phyloP scores from a whole-genome alignment of 2,113 vertebrate genomes.

The Holacanthus passer region DNA sequence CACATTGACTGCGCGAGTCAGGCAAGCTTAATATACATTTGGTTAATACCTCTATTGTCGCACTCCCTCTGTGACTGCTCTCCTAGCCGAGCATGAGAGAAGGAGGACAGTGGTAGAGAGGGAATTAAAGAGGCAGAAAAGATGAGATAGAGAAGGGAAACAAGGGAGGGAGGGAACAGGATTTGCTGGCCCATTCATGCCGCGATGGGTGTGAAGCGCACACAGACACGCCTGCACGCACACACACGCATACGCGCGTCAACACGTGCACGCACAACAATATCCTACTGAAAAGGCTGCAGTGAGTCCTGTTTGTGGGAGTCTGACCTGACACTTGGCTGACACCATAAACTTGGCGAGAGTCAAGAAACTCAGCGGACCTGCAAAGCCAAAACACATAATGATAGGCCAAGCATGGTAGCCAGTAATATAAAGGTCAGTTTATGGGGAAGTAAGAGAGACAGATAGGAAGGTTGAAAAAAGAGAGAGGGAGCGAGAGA shows the following conservation, averaged over 20 bases:
- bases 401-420: conserved; percentile 27
- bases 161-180: conserved; percentile 39
- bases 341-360: conserved; percentile 41
- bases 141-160: conserved; percentile 63
- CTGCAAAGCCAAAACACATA: conserved; percentile 38
- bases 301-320: conserved; percentile 18
- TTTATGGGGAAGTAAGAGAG: conserved; percentile 32
- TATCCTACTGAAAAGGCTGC: conserved; percentile 20
- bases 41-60: conserved; percentile 78
- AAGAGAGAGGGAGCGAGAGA: conserved; percentile 14
- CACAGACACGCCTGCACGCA: background rate
- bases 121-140: conserved; percentile 66
- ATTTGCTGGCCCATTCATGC: conserved; percentile 62
- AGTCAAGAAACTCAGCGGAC: conserved; percentile 30
- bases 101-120: conserved; percentile 45
- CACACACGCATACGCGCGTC: background rate
- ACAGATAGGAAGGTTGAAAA: conserved; percentile 12
- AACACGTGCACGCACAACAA: background rate
- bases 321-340: conserved; percentile 38
- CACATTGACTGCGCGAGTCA: conserved; percentile 66
- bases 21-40: conserved; percentile 66
- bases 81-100: conserved; percentile 42
- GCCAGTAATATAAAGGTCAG: conserved; percentile 62
- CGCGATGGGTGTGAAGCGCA: conserved; percentile 31
- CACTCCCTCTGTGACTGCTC: conserved; percentile 55